phyloP scores from a whole-genome alignment of 2,888 invertebrate genomes.

The Cinara cedri region DNA sequence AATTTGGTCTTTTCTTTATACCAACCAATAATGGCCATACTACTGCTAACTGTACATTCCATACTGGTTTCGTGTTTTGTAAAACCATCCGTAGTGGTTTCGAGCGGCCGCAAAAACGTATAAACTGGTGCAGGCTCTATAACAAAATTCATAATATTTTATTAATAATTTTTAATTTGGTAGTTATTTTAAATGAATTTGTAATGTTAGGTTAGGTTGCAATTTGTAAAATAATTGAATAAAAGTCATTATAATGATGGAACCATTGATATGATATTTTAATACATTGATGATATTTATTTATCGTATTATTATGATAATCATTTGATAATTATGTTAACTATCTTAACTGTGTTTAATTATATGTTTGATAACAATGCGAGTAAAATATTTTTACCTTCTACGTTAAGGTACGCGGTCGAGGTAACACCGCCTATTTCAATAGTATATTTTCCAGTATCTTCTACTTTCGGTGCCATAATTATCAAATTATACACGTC shows the following conservation, averaged over 20 bases:
- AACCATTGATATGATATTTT: no score
- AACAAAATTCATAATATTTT: no score
- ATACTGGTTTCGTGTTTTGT: slow-evolving; percentile 87
- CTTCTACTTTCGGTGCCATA: slow-evolving; percentile 89
- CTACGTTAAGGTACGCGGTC: slow-evolving; percentile 91
- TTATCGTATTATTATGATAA: no score
- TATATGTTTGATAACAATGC: no score
- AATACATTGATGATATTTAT: no score
- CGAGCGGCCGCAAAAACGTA: slow-evolving; percentile 87
- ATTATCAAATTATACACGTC: slow-evolving; percentile 91
- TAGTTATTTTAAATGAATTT: no score
- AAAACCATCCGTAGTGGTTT: slow-evolving; percentile 87
- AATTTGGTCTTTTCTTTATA: slow-evolving; percentile 81
- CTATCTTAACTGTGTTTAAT: no score
- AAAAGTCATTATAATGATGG: no score
- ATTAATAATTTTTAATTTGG: no score
- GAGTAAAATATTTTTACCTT: slow-evolving; percentile 70
- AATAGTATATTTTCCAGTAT: slow-evolving; percentile 94
- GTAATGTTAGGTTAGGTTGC: no score
- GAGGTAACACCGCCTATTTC: slow-evolving; percentile 90
- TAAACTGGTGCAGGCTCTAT: slow-evolving; percentile 93
- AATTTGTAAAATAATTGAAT: no score
- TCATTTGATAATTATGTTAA: no score
- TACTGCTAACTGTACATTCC: slow-evolving; percentile 93
- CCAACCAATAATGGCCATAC: slow-evolving; percentile 94